Percentiles rank a stretch among this genome's conserved stretches.
These are phyloP conservation scores for Prosapia bicincta DNA, from an alignment of 2,888 invertebrate genomes.

Conservation along the genomic window DNA sequence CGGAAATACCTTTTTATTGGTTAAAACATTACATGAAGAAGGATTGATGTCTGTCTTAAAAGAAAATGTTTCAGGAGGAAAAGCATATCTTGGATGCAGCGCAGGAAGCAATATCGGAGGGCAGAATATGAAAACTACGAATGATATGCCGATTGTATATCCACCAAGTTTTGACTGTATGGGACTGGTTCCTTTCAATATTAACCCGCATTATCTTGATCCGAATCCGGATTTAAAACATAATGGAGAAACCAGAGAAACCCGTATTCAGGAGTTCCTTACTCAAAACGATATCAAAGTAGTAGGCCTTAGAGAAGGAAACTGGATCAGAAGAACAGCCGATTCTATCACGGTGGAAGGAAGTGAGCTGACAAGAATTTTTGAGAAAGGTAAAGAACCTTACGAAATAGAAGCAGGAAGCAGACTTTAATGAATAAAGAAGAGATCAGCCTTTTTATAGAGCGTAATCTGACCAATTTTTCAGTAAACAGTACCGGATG, in stretches of 20 bases:
- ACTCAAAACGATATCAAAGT: constrained; percentile 58
- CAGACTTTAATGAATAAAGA: too few species aligned
- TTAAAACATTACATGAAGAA: constrained; percentile 66
- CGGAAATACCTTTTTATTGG: constrained; percentile 73
- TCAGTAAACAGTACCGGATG: too few species aligned
- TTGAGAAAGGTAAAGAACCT: too few species aligned
- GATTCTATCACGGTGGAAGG: too few species aligned
- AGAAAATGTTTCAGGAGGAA: constrained; percentile 54
- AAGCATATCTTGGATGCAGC: constrained; percentile 66
- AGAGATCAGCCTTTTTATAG: too few species aligned
- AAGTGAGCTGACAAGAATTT: too few species aligned
- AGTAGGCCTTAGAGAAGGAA: constrained; percentile 69
- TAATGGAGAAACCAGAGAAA: constrained; percentile 75
- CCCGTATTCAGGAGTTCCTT: constrained; percentile 66
- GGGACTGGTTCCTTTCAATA: constrained; percentile 73
- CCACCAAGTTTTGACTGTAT: constrained; percentile 71
- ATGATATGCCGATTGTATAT: constrained; percentile 83
- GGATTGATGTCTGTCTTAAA: constrained; percentile 61
- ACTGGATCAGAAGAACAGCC: too few species aligned
- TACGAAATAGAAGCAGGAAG: too few species aligned
- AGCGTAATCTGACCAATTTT: too few species aligned
- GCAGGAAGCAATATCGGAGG: constrained; percentile 86
- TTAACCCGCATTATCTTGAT: constrained; percentile 81
- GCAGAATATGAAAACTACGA: constrained; percentile 73
- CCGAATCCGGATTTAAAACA: constrained; percentile 58